Conservation (phyloP, 1,140 invertebrate genomes). For the Drosophila gunungcola region DNA sequence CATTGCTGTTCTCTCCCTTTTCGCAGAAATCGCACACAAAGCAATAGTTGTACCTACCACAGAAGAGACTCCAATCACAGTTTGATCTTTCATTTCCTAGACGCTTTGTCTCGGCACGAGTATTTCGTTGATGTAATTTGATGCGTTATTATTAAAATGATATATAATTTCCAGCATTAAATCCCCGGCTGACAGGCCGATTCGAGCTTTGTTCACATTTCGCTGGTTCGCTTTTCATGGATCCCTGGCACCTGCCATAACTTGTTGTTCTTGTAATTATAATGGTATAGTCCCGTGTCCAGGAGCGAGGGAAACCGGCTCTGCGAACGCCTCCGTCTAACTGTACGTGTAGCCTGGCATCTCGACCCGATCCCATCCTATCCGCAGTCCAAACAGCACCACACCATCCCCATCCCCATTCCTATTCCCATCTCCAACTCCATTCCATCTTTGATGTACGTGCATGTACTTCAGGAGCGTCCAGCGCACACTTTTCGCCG, state of each 20-base stretch:
- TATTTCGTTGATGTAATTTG: conserved; percentile 65
- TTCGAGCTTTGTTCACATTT: conserved; percentile 59
- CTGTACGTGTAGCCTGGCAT: conserved; percentile 41
- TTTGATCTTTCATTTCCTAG: conserved; percentile 51
- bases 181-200: conserved; percentile 24
- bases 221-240: conserved; percentile 7
- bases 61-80: conserved; percentile 6
- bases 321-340: conserved; percentile 47
- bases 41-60: conserved; percentile 9
- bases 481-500: conserved; percentile 68
- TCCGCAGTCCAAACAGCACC: not conserved
- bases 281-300: conserved; percentile 42
- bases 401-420: conserved; percentile 13
- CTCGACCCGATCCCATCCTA: conserved; percentile 4
- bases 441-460: conserved; percentile 44
- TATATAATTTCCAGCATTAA: conserved; percentile 75
- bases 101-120: conserved; percentile 16
- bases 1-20: conserved; percentile 15
- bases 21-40: conserved; percentile 7
- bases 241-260: conserved; percentile 67
- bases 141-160: conserved; percentile 79
- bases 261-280: conserved; percentile 69
- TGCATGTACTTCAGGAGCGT: conserved; percentile 46
- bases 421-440: conserved; percentile 7
- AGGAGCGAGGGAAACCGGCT: conserved; percentile 62